Percentiles rank a stretch among this genome's conserved stretches.
phyloP scores from a whole-genome alignment of 1,140 invertebrate species.

The Drosophila suzukii region DNA sequence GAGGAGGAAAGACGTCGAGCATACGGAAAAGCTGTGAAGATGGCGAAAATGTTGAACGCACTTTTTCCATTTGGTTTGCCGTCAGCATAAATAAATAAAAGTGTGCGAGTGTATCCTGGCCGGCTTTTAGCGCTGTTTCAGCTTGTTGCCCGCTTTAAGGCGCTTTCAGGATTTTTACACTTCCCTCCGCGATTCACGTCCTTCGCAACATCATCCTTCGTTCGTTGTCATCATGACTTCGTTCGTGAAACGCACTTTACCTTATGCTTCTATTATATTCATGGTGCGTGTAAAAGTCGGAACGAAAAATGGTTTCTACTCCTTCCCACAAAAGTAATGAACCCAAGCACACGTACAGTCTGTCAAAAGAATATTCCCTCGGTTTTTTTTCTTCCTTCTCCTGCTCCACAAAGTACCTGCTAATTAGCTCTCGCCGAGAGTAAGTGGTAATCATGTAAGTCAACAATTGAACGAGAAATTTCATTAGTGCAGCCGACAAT shows the following conservation, averaged over 20 bases:
- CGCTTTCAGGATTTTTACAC: conserved; percentile 20
- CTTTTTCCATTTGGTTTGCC: conserved; percentile 46
- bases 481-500: conserved; percentile 40
- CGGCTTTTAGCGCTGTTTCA: conserved; percentile 1
- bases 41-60: conserved; percentile 55
- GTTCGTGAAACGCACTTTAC: conserved; percentile 56
- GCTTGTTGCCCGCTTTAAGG: conserved; percentile 57
- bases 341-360: neutral
- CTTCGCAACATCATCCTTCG: neutral
- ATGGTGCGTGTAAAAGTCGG: conserved; percentile 55
- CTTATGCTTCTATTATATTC: conserved; percentile 66
- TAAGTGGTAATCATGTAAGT: conserved; percentile 65
- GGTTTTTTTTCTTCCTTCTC: neutral
- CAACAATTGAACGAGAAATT: conserved; percentile 52
- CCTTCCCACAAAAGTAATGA: conserved; percentile 17
- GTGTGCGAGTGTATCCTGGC: conserved; percentile 13
- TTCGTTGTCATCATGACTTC: conserved; percentile 33
- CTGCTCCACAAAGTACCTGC: conserved; percentile 2
- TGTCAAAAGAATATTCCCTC: conserved; percentile 8
- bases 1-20: conserved; percentile 10
- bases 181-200: conserved; percentile 9
- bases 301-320: conserved; percentile 61
- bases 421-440: conserved; percentile 38
- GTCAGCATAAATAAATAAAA: conserved; percentile 68
- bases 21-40: conserved; percentile 21